phyloP scores from a whole-genome alignment of 2,888 invertebrate genomes.

The Papilio demoleus region DNA sequence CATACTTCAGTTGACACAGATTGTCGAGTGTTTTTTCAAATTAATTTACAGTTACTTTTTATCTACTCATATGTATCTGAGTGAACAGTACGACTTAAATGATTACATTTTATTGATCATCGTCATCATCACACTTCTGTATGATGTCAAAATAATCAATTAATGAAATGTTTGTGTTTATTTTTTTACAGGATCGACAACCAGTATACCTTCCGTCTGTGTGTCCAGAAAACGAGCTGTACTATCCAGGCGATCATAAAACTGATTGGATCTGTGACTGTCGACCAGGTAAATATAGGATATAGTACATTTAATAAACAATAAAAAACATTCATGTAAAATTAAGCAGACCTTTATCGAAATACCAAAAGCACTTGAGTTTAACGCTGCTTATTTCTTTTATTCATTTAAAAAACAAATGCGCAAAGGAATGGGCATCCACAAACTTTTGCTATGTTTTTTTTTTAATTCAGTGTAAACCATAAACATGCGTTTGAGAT shows the following conservation, averaged over 20 bases:
- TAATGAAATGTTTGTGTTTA: slow-evolving; percentile 10
- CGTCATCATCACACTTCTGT: not conserved
- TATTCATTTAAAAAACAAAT: too few relatives aligned
- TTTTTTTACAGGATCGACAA: slow-evolving; percentile 70
- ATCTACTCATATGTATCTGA: not conserved
- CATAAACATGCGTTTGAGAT: too few relatives aligned
- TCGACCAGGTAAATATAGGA: slow-evolving; percentile 76
- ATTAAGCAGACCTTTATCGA: not conserved
- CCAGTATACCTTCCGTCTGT: slow-evolving; percentile 83
- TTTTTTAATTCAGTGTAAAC: too few relatives aligned
- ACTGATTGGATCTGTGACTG: slow-evolving; percentile 87
- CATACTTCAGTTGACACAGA: not conserved
- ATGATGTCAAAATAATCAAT: not conserved
- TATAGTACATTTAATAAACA: too few relatives aligned
- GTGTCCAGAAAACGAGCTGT: slow-evolving; percentile 86
- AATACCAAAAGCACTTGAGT: not conserved
- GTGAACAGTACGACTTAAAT: too few relatives aligned
- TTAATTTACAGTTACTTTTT: not conserved
- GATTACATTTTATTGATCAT: not conserved
- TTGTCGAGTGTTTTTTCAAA: slow-evolving; percentile 1
- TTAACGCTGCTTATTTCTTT: not conserved
- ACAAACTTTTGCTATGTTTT: too few relatives aligned
- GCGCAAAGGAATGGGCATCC: too few relatives aligned
- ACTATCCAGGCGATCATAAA: slow-evolving; percentile 86
- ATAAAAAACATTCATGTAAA: too few relatives aligned